Conservation (phyloP, 1,140 invertebrate genomes). For the Leptinotarsa lineolata region DNA sequence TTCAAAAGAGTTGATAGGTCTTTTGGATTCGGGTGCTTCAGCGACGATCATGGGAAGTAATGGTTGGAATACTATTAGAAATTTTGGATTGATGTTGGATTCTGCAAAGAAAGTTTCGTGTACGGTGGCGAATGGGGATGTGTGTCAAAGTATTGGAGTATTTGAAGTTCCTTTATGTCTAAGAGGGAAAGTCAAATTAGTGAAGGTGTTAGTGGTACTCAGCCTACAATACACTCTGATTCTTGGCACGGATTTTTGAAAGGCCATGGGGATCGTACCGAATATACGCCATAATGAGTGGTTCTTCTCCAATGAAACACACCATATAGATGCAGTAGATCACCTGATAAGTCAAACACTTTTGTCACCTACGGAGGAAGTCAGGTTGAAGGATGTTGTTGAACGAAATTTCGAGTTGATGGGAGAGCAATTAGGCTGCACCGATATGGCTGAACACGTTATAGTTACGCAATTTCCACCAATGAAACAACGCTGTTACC, state of each 20-base stretch:
- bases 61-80: neutral
- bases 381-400: neutral
- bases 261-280: constrained; percentile 26
- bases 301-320: neutral
- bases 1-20: neutral
- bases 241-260: constrained; percentile 22
- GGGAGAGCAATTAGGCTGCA: too few relatives aligned
- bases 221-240: constrained; percentile 1
- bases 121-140: too few relatives aligned
- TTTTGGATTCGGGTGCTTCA: neutral
- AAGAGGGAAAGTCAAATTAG: neutral
- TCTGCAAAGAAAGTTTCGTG: too few relatives aligned
- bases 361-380: neutral
- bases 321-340: too few relatives aligned
- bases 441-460: too few relatives aligned
- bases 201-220: neutral
- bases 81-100: too few relatives aligned
- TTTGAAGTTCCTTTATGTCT: constrained; percentile 7
- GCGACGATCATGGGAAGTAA: neutral
- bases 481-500: constrained; percentile 35
- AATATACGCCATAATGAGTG: neutral
- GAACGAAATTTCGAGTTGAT: neutral
- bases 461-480: too few relatives aligned
- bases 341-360: neutral
- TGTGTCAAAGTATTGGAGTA: too few relatives aligned